A percentile compares a stretch with the other conserved stretches of the same genome.
Conservation (phyloP, 2,888 invertebrate species). For the Campoplex capitator region DNA sequence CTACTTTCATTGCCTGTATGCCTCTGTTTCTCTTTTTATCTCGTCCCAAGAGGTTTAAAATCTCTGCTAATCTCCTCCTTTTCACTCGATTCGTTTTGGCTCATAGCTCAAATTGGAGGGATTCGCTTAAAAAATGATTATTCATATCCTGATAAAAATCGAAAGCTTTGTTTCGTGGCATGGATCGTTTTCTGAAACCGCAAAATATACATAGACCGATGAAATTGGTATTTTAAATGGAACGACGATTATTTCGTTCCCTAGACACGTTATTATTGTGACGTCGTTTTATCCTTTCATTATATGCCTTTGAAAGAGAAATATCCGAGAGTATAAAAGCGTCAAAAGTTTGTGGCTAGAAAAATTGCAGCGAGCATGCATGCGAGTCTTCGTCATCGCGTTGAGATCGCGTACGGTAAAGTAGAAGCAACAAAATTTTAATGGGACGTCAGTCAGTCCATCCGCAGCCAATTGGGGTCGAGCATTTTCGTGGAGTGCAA, state of each 20-base stretch:
- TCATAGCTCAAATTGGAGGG: not conserved
- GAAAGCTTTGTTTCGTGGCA: not conserved
- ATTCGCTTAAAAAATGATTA: not conserved
- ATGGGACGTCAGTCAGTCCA: slow-evolving; percentile 65
- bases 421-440: slow-evolving; percentile 58
- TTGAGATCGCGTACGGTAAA: slow-evolving; percentile 14
- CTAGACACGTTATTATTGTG: not conserved
- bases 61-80: slow-evolving; percentile 34
- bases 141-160: not conserved
- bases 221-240: not conserved
- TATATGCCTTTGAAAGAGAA: slow-evolving; percentile 7
- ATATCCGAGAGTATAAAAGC: slow-evolving; percentile 26
- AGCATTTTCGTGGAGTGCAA: slow-evolving; percentile 63
- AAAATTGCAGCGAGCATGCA: slow-evolving; percentile 26
- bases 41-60: slow-evolving; percentile 18
- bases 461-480: slow-evolving; percentile 67
- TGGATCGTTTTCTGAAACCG: no score
- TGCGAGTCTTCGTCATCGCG: slow-evolving; percentile 14
- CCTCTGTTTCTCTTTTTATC: not conserved
- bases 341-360: slow-evolving; percentile 45
- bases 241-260: slow-evolving; percentile 10
- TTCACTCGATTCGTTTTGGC: slow-evolving; percentile 14
- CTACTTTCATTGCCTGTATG: not conserved
- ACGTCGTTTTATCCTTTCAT: slow-evolving; percentile 13
- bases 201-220: not conserved